Base-by-base conservation (phyloP, 2,888 invertebrate genomes). In the Drosophila demipolita region DNA sequence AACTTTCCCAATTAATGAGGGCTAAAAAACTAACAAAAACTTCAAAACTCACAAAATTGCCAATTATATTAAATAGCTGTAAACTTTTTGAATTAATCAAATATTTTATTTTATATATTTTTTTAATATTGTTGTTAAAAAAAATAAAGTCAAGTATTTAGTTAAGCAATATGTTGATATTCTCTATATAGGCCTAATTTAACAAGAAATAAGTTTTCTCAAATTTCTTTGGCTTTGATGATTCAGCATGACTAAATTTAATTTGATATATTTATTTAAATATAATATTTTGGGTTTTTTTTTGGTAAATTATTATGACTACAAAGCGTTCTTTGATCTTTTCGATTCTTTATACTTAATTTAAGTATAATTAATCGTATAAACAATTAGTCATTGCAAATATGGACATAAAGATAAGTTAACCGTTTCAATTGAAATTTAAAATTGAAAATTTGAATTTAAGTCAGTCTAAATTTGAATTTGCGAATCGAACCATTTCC, bases 391-490 rank as follows among this genome's bases (percentile, higher is more conserved):
- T 38, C 38, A 17, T 17, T 38, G 38, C 38, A 17, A 38, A 38
- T 38, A 15, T 36, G 36, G 36, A 7, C 42, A 23, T 8, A 1
- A 45, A 3, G 12, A 15, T 7, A 15, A 17, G 0, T 38, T 38
- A 17, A 3, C 3, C 7, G 17, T 3, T 38, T 38, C 38, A 38
- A 8, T 38, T 17, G 17, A 35, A 53, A 9, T 26, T 54, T 68
- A 35, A 53, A 9, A 17, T 54, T 68, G 12, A 29, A n/a, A 42
- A 42, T 20, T 20, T 42, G 42, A 42, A 12, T 20, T 36, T 36
- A 1, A 23, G 45, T 23, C 15, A 23, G 2, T 23, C 26, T 45
- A 35, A 53, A 9, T 26, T 54, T 68, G 12, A 29, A n/a, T 15
- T 26, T 26, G 8, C 49, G 33, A 38, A 9, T 55, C 32, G 69